Base-by-base conservation (phyloP, 2,888 invertebrate species). In the Mactromeris polynyma region DNA sequence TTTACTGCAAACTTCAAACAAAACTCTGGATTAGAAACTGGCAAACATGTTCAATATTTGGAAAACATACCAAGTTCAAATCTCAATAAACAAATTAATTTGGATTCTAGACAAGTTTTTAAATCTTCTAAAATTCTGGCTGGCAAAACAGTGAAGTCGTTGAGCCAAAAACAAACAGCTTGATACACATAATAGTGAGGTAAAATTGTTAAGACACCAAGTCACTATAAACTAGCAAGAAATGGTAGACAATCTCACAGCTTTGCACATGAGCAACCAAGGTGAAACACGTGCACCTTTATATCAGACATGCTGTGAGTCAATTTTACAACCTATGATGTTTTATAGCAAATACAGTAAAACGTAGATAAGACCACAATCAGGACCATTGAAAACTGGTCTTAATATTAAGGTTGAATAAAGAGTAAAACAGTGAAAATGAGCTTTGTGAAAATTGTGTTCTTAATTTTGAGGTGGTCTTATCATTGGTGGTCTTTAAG, bases 31-130 rank as follows among this genome's bases (percentile, higher is more conserved):
- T 73, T 73, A 73, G 3, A 73, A 73, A 17, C 73, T 73, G 73
- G 73, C 73, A 73, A 73, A 36, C 73, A 33, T 11, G 73, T 73
- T 73, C 36, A 36, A 36, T 36, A 73, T 36, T 73, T 36, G 36
- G 73, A 73, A 73, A 73, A 73, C 36, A 73, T 11, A 73, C 36
- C 4, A 73, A 33, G 36, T 73, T 36, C 73, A 36, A 73, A 73
- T 73, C 31, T 73, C 73, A 33, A 33, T 73, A 73, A 73, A 73
- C 73, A 33, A 73, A 73, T 73, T 73, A 73, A 73, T 73, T 73
- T 73, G 73, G 73, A 73, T 73, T 33, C 36, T 11, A 73, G 73
- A 73, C 36, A 33, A 33, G 73, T 73, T 73, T 73, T 73, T 73
- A 73, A 73, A 73, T 73, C 73, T 73, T 73, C 36, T 73, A 33